Base-by-base conservation (phyloP, 1,140 invertebrate species). In the Pogonomyrmex californicus region DNA sequence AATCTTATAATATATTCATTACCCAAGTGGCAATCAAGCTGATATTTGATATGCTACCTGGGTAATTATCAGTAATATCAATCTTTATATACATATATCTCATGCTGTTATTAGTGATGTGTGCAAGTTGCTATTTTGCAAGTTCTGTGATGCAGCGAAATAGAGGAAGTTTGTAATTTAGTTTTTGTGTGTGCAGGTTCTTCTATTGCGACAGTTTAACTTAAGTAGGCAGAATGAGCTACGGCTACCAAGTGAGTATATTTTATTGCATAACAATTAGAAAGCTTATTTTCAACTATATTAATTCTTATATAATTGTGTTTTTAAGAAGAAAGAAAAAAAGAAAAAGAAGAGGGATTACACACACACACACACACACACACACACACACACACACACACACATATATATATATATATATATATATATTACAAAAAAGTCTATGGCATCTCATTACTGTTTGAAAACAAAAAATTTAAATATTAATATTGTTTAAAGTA, bases 221-320 rank as follows among this genome's bases (percentile, higher is more conserved):
- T 23, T 9, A 14, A 54, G 5, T 17, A 51, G 7, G 1, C 60
- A 90, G 87, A 23, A 93, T 93, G 92, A 93, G 92, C 83, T 92
- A 93, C 83, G 92, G 92, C 41, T 93, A 92, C 41, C 91, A 92
- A 86, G 92, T 93, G 49, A 91, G 90, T 91, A 90, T 0, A 51
- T 49, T 70, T 88, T 38, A 30, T 85, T 47, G 65, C 23, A 58
- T 47, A n/a, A 33, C 33, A 36, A 62, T 9, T 5, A 7, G 17
- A 56, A 30, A 38, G 10, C 10, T 49, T 63, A 12, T 62, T 86
- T 51, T 76, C 54, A 58, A 54, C 12, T 33, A n/a, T 71, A 54
- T 33, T 63, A 38, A 41, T 54, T 63, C 17, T 4, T 23, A 23
- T 23, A 23, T 23, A 23, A 23, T 23, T 23, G 68, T 38, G 14